Conservation (phyloP, 2,113 vertebrate genomes). For the Oncorhynchus masou region DNA sequence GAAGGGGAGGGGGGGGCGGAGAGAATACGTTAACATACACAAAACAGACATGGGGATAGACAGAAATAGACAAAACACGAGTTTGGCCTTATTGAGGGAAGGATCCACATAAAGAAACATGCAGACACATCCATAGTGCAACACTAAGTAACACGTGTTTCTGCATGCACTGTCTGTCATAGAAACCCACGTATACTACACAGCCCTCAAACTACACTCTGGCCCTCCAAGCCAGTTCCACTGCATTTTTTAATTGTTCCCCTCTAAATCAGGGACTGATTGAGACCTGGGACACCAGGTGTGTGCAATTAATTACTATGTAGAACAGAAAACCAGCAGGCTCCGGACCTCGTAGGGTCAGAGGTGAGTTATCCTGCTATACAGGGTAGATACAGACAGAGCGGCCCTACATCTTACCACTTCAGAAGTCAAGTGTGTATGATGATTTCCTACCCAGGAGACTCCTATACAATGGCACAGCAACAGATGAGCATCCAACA, state of each 20-base stretch:
- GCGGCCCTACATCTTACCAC: background rate
- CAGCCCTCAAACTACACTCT: too few species aligned
- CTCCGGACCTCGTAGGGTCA: too few species aligned
- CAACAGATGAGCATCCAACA: background rate
- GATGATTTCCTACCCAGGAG: background rate
- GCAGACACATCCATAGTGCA: conserved; percentile 2
- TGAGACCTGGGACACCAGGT: too few species aligned
- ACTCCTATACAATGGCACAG: background rate
- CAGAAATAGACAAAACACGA: conserved; percentile 29
- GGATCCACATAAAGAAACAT: conserved; percentile 31
- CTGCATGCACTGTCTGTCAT: background rate
- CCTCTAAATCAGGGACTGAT: too few species aligned
- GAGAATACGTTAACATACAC: conserved; percentile 41
- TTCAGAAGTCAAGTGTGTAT: background rate
- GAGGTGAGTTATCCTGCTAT: too few species aligned
- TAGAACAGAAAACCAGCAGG: background rate
- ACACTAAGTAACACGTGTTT: background rate
- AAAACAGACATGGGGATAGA: conserved; percentile 29
- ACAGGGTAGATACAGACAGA: background rate
- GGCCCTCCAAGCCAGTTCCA: too few species aligned
- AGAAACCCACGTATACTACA: too few species aligned
- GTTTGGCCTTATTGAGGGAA: conserved; percentile 26
- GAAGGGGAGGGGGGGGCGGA: background rate
- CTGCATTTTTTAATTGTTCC: too few species aligned
- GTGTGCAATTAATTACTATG: too few species aligned